These are phyloP conservation scores for Phrynocephalus guinanensis DNA, from an alignment of 2,797 vertebrate species.

Conservation along the genomic window DNA sequence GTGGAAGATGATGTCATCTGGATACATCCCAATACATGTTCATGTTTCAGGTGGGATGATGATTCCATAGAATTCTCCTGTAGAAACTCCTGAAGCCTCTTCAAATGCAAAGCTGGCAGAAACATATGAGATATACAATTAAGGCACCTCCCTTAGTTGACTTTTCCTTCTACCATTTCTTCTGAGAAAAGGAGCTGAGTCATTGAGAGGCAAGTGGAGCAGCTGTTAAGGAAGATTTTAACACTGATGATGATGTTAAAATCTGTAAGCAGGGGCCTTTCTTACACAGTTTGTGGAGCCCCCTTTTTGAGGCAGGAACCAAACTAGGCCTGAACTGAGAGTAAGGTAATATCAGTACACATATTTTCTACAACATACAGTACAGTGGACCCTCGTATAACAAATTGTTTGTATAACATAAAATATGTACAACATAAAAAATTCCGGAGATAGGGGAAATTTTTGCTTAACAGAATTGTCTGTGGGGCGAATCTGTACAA, in stretches of 20 bases:
- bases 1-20: too few species aligned
- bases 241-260: slow-evolving; percentile 30
- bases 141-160: slow-evolving; percentile 10
- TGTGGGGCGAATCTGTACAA: too few species aligned
- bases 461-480: too few species aligned
- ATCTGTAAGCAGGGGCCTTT: not conserved
- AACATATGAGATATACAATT: not conserved
- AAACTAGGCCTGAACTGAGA: not conserved
- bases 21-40: too few species aligned
- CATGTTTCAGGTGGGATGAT: not conserved
- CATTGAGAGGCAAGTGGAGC: not conserved
- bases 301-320: not conserved
- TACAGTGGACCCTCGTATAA: too few species aligned
- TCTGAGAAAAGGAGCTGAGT: slow-evolving; percentile 29
- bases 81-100: not conserved
- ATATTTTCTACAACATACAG: not conserved
- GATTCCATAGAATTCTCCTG: not conserved
- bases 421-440: too few species aligned
- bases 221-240: slow-evolving; percentile 16
- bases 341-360: not conserved
- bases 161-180: slow-evolving; percentile 3
- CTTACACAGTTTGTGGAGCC: not conserved
- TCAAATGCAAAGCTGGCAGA: not conserved
- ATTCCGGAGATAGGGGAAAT: too few species aligned
- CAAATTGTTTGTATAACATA: too few species aligned